Evolutionary conservation across 2,797 vertebrate genomes (phyloP), one percentile per base, ranked within the genome.

Genomic region (Eremophila alpestris): DNA sequence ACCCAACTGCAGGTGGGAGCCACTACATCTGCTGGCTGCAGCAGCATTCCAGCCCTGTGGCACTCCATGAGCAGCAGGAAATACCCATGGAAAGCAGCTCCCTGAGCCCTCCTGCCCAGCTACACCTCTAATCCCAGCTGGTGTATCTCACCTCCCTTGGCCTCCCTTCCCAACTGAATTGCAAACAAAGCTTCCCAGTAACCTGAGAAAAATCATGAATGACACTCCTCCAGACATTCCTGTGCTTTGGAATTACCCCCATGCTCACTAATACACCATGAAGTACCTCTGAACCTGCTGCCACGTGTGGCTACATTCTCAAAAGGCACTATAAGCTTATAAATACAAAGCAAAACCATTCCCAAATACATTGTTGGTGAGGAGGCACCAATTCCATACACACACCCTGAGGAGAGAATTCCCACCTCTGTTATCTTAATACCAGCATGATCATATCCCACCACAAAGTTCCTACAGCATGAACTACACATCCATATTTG

Each of bases 261-360:
- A 16, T 3, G 16, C 43, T 70, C 73, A 58, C 58, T 63, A 41
- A 63, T 7, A 29, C 5, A 8, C 6, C 6, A 62, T 13, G 48
- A 91, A 55, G 64, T 41, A 34, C 36, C 51, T 59, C 75, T 51
- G 81, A 75, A 34, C 26, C 46, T 41, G 12, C 79, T 65, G 36
- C 34, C 78, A 23, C 23, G 0, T 2, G 20, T 38, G 55, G 27
- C 62, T 43, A 7, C 2, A 0, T 32, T 76, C 30, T 46, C 63
- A 48, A 51, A 60, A 49, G 27, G 32, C 38, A 54, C 45, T 30
- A 14, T n/a, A 79, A 60, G 17, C 8, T 19, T 7, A 65, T 14
- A 70, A 91, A 74, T 4, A 60, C 27, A 70, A 67, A 83, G 63
- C 30, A 79, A 54, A 82, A 75, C 4, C 34, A 30, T 69, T 70